A percentile compares a stretch with the other conserved stretches of the same genome.
Evolutionary conservation across 2,888 invertebrate genomes (phyloP).

Genomic region (Antheraea yamamai): DNA sequence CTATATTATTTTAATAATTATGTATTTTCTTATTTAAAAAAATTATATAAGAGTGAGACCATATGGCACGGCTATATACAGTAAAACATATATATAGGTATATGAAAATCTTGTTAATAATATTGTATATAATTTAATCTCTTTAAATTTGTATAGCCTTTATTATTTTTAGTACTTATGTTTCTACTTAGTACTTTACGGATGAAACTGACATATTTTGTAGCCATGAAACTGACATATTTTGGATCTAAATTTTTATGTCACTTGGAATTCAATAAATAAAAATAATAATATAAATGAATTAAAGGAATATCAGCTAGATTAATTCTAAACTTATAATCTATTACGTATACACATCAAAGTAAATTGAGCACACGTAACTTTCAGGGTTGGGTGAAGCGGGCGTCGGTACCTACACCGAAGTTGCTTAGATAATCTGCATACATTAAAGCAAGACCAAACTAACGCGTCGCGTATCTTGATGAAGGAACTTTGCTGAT

Average conservation of each 20-base stretch:
- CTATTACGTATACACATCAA: slow-evolving; percentile 26
- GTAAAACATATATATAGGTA: no score
- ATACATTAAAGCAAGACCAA: slow-evolving; percentile 80
- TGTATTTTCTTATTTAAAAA: no score
- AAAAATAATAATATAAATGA: neutral
- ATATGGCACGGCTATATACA: no score
- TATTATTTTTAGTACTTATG: no score
- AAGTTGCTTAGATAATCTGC: slow-evolving; percentile 82
- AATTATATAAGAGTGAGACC: no score
- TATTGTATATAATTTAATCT: no score
- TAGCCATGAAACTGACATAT: no score
- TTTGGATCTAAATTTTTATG: neutral
- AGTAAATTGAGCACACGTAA: slow-evolving; percentile 66
- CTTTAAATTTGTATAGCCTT: no score
- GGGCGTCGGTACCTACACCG: slow-evolving; percentile 45
- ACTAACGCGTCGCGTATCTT: slow-evolving; percentile 75
- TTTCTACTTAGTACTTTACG: no score
- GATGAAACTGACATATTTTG: no score
- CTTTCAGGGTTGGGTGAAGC: slow-evolving; percentile 40
- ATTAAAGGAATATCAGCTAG: neutral
- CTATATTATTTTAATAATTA: no score
- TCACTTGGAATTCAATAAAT: neutral
- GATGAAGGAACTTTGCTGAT: slow-evolving; percentile 74
- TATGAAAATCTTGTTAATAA: no score
- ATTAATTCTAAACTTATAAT: neutral